phyloP scores from a whole-genome alignment of 2,888 invertebrate species.

The Tiliacea aurago region DNA sequence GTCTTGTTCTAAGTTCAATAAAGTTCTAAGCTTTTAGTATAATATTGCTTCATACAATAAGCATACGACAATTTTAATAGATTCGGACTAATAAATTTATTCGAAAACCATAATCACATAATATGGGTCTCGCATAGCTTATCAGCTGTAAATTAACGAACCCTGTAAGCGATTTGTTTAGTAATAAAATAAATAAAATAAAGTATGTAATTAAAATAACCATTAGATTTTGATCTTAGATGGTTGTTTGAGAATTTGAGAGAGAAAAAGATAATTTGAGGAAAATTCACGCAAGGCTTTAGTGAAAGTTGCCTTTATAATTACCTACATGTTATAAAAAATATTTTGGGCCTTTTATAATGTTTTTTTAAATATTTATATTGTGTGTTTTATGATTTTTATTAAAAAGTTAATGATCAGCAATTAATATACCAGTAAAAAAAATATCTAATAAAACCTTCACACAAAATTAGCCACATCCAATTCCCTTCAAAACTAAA shows the following conservation, averaged over 20 bases:
- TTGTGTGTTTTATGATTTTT: no score
- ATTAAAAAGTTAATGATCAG: neutral
- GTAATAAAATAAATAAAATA: conserved; percentile 1
- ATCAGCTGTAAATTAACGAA: conserved; percentile 24
- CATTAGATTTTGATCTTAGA: neutral
- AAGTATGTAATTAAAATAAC: neutral
- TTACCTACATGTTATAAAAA: neutral
- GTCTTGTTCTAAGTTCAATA: conserved; percentile 4
- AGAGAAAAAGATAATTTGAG: neutral
- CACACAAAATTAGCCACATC: conserved; percentile 16
- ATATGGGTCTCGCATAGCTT: conserved; percentile 3
- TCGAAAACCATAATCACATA: conserved; percentile 15
- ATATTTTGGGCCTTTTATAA: no score
- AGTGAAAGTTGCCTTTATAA: neutral
- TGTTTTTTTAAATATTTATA: no score
- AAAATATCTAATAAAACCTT: conserved; percentile 18
- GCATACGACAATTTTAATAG: conserved; percentile 10
- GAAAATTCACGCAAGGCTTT: neutral
- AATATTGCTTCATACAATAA: conserved; percentile 12
- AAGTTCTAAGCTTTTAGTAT: neutral
- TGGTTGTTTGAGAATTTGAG: neutral
- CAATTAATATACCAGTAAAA: neutral
- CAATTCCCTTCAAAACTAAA: conserved; percentile 8
- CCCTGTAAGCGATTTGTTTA: neutral
- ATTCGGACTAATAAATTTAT: conserved; percentile 12